Evolutionary conservation across 2,888 invertebrate species (phyloP), one percentile per base, ranked within the genome.

Genomic region (Drosophila ezoana): DNA sequence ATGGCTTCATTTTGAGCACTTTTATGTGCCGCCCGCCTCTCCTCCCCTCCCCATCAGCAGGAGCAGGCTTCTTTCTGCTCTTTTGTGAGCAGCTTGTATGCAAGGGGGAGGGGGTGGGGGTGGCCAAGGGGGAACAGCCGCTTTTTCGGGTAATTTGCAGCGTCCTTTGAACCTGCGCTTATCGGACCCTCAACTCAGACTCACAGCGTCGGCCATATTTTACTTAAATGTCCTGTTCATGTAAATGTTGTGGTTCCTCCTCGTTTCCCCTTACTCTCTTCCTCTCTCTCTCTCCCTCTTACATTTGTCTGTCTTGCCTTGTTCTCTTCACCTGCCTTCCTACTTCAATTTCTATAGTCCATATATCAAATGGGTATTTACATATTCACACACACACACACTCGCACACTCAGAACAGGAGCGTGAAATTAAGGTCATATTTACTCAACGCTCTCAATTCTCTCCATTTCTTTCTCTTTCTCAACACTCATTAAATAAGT

Each of bases 1-100:
- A 89, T 89, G 87, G 87, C 84, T 86, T 87, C 75, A 89, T 89
- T 87, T 86, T 73, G 57, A 81, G 79, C 68, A 74, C 79, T 86
- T 88, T 89, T 88, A 87, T 88, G 79, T 76, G 60, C 65, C 35
- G 16, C 41, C 48, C 52, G 37, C 28, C 43, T 14, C 28, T 9
- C 3, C 3, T 3, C 3, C 4, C 11, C n/a, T n/a, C 4, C 11
- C n/a, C 16, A 32, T 28, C 28, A 4, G 54, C 40, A 8, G 35
- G 37, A 20, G 28, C 35, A 32, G 40, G 35, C 32, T 35, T 13
- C 11, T 20, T 52, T 35, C 61, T 59, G 77, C 23, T 58, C 76
- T 64, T 72, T 76, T 58, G 61, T 64, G 43, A 33, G n/a, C 8
- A 14, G 52, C 48, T 61, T 11, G 60, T 8, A 40, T 33, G 18